Conservation (phyloP, 1,140 invertebrate species). For the Euglossa dilemma region DNA sequence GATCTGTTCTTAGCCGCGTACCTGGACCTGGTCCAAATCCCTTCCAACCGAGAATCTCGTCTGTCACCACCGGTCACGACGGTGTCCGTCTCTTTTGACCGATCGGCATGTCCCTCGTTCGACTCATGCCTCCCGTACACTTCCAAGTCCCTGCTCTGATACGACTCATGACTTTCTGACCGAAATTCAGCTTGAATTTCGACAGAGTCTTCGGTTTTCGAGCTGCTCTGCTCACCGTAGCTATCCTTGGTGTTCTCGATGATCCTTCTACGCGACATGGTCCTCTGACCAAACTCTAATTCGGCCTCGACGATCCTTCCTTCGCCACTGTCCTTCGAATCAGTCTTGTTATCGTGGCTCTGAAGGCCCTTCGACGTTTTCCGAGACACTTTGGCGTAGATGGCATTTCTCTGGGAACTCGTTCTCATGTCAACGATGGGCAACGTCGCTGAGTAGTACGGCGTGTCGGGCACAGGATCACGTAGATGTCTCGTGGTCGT, state of each 20-base stretch:
- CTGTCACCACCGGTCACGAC: neutral
- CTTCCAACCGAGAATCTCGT: slow-evolving; percentile 4
- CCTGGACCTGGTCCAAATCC: slow-evolving; percentile 1
- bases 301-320: slow-evolving; percentile 51
- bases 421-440: slow-evolving; percentile 41
- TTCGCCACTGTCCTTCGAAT: slow-evolving; percentile 50
- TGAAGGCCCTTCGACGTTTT: slow-evolving; percentile 50
- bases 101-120: neutral
- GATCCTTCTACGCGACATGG: slow-evolving; percentile 76
- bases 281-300: slow-evolving; percentile 46
- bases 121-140: neutral
- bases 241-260: slow-evolving; percentile 72
- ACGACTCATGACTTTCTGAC: slow-evolving; percentile 19
- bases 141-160: neutral
- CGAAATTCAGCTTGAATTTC: slow-evolving; percentile 24
- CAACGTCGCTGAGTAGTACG: slow-evolving; percentile 31
- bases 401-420: slow-evolving; percentile 39
- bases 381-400: slow-evolving; percentile 63
- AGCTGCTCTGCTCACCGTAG: slow-evolving; percentile 41
- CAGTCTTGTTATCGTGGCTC: slow-evolving; percentile 47
- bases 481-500: slow-evolving; percentile 64
- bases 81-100: neutral
- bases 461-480: slow-evolving; percentile 68
- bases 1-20: slow-evolving; percentile 25
- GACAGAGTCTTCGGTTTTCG: slow-evolving; percentile 13